phyloP scores from a whole-genome alignment of 1,140 invertebrate species.

The Leptinotarsa texana region DNA sequence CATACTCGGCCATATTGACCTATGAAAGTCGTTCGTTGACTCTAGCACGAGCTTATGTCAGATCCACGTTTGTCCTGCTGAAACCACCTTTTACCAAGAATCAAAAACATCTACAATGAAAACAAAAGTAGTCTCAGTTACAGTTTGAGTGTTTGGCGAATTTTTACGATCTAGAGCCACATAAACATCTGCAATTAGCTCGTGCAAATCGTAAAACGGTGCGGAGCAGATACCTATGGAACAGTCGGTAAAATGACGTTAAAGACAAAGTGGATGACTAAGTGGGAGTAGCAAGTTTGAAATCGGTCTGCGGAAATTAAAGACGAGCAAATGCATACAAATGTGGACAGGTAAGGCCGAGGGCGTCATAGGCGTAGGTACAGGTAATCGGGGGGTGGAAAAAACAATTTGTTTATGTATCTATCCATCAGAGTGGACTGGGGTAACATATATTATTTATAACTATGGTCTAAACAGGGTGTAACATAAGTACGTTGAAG shows the following conservation, averaged over 20 bases:
- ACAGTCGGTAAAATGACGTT: not conserved
- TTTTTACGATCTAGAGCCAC: not conserved
- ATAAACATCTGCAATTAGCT: slow-evolving; percentile 3
- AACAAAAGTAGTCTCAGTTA: not conserved
- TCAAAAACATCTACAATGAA: not conserved
- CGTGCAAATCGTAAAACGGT: not conserved
- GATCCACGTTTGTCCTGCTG: no score
- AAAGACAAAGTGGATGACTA: slow-evolving; percentile 5
- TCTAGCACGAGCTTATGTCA: no score
- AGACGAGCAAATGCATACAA: slow-evolving; percentile 8
- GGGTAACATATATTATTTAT: no score
- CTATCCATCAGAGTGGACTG: no score
- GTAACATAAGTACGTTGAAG: no score
- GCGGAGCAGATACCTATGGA: not conserved
- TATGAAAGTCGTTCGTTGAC: no score
- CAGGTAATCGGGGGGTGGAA: no score
- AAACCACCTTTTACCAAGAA: no score
- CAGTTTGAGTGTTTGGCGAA: not conserved
- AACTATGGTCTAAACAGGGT: no score
- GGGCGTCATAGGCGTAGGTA: not conserved
- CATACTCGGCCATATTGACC: no score
- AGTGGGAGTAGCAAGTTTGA: not conserved
- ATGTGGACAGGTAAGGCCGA: not conserved
- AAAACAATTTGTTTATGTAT: no score
- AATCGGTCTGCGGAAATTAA: not conserved